These are phyloP conservation scores for Sarcophilus harrisii DNA, from an alignment of 2,797 vertebrate genomes.

Conservation along the genomic window DNA sequence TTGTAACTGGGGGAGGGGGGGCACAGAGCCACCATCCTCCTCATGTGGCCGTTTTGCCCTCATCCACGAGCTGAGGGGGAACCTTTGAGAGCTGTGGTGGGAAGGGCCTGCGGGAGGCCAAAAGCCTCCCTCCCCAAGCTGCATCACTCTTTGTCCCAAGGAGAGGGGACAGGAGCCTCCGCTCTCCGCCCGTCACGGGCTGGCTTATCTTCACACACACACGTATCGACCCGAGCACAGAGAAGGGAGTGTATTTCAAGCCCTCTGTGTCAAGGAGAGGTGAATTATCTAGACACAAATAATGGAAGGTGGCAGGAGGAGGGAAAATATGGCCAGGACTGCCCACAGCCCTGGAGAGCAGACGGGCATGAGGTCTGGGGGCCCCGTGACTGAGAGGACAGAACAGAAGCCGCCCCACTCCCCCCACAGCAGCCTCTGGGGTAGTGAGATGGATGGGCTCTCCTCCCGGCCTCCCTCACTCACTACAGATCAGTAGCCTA, in stretches of 20 bases:
- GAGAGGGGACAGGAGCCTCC: neutral
- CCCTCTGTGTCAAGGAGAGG: constrained; percentile 47
- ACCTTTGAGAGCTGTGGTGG: neutral
- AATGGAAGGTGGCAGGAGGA: constrained; percentile 57
- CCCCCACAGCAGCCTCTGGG: neutral
- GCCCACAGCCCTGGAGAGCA: constrained; percentile 24
- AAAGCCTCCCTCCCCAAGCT: neutral
- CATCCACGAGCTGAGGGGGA: neutral
- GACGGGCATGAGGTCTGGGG: constrained; percentile 66
- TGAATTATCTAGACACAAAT: constrained; percentile 69
- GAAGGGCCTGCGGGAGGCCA: neutral
- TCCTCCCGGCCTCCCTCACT: constrained; percentile 21
- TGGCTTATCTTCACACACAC: constrained; percentile 19
- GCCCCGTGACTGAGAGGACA: constrained; percentile 58
- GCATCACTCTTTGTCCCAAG: constrained; percentile 11
- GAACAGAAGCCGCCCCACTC: constrained; percentile 22
- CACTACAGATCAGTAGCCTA: neutral
- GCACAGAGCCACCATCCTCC: neutral
- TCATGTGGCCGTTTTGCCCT: neutral
- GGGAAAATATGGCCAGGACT: constrained; percentile 49
- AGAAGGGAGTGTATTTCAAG: constrained; percentile 63
- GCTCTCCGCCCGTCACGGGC: constrained; percentile 7
- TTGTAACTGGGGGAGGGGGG: neutral
- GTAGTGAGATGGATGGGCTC: constrained; percentile 26
- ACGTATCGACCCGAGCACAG: constrained; percentile 54